Percentiles rank a stretch among this genome's conserved stretches.
Conservation (phyloP, 2,113 vertebrate genomes). For the Platichthys flesus region DNA sequence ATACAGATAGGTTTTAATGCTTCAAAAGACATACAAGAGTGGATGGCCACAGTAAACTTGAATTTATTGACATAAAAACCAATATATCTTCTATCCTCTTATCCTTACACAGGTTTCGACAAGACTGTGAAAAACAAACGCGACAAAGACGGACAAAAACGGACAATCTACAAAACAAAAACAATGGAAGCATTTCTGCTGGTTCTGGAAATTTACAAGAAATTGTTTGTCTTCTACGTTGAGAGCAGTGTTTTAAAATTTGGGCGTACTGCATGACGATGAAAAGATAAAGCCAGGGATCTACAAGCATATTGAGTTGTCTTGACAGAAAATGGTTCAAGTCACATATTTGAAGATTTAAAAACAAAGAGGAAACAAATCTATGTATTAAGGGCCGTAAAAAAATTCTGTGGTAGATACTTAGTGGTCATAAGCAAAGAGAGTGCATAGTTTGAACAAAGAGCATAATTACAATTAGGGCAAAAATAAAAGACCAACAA, state of each 20-base stretch:
- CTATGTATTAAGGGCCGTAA: slow-evolving; percentile 84
- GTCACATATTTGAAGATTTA: slow-evolving; percentile 81
- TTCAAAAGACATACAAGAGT: slow-evolving; percentile 88
- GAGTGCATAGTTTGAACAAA: slow-evolving; percentile 84
- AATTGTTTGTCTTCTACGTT: slow-evolving; percentile 51
- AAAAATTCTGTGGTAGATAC: slow-evolving; percentile 88
- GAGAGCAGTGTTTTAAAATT: slow-evolving; percentile 58
- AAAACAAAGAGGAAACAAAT: slow-evolving; percentile 64
- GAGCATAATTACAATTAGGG: slow-evolving; percentile 72
- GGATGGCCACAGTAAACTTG: slow-evolving; percentile 91
- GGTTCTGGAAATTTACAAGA: slow-evolving; percentile 79
- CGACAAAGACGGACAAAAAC: slow-evolving; percentile 68
- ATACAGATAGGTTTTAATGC: slow-evolving; percentile 89
- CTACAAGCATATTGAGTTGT: slow-evolving; percentile 77
- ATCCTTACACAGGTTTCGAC: slow-evolving; percentile 92
- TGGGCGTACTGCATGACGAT: slow-evolving; percentile 65
- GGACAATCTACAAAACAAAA: slow-evolving; percentile 70
- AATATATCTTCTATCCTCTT: slow-evolving; percentile 89
- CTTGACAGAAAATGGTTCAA: slow-evolving; percentile 85
- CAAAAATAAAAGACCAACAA: slow-evolving; percentile 58
- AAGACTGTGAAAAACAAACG: slow-evolving; percentile 80
- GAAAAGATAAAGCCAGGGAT: slow-evolving; percentile 58
- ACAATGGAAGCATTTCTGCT: slow-evolving; percentile 77
- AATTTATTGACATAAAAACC: slow-evolving; percentile 93
- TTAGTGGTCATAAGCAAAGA: slow-evolving; percentile 87